phyloP scores from a whole-genome alignment of 2,797 vertebrate genomes.

The Falco berigora region DNA sequence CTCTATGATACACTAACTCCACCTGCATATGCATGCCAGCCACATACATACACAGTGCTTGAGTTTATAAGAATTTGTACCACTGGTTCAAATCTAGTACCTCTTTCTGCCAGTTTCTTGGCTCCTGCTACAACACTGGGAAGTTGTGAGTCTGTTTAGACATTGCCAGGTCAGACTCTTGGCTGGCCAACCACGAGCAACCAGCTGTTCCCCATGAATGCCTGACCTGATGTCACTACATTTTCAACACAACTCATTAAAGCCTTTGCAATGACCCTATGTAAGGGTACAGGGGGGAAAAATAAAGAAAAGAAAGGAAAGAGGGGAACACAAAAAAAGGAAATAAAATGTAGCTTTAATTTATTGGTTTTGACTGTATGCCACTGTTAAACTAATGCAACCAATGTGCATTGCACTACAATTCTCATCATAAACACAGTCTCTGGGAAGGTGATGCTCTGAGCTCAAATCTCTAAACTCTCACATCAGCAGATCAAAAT shows the following conservation, averaged over 20 bases:
- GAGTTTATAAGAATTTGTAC: not conserved
- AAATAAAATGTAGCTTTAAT: not conserved
- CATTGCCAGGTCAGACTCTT: not conserved
- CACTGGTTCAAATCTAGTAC: not conserved
- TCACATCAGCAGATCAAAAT: too few species aligned
- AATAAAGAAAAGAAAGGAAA: not conserved
- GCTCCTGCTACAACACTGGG: not conserved
- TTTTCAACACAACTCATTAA: not conserved
- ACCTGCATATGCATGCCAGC: not conserved
- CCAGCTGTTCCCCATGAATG: not conserved
- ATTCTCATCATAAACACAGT: not conserved
- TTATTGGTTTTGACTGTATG: not conserved
- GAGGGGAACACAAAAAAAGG: not conserved
- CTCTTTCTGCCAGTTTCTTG: not conserved
- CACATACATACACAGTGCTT: accelerated
- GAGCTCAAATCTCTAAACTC: not conserved
- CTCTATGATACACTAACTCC: not conserved
- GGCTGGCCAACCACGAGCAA: not conserved
- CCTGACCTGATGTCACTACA: not conserved
- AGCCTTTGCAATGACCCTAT: not conserved
- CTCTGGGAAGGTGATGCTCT: not conserved
- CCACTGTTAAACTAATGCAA: not conserved
- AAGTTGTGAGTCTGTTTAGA: not conserved
- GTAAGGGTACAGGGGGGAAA: not conserved
- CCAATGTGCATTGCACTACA: accelerated